Evolutionary conservation across 2,888 invertebrate species (phyloP), one percentile per base, ranked within the genome.

Genomic region (Plutella xylostella): DNA sequence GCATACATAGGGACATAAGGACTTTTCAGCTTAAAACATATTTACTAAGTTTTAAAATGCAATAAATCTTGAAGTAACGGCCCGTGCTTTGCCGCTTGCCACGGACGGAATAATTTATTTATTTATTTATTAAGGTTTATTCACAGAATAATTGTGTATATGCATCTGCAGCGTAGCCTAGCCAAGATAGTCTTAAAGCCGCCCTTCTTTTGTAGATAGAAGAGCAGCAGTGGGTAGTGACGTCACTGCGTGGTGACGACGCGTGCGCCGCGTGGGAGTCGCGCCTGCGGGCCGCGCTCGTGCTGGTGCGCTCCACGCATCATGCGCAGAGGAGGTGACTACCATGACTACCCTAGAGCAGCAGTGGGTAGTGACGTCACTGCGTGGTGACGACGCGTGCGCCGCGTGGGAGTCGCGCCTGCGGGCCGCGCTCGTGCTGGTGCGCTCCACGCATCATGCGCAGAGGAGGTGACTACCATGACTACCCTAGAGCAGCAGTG

Each of bases 391-490:
- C 53, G 22, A 65, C 48, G 64, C 66, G 20, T 59, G 69, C 54
- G 57, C 55, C 2, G 57, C 65, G 44, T 78, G 79, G 77, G 75
- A 71, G 49, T 49, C 63, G 49, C 65, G 76, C 4, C 61, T 80
- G 54, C 62, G 72, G 15, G 55, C 63, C 34, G 78, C 77, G 28
- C 57, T 66, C 15, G 43, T 54, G 1, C 58, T 75, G n/a, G 52
- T 68, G 35, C 61, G 68, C 2, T 65, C 72, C 47, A 72, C 78
- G 33, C 69, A 73, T 49, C 76, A 74, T 48, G 79, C 78, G 3
- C 82, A 82, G 47, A 69, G 80, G 54, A 74, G 82, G 82, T 79
- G n/a, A n/a, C n/a, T n/a, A n/a, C n/a, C n/a, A n/a, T n/a, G n/a
- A n/a, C n/a, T n/a, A n/a, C n/a, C n/a, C n/a, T n/a, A n/a, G 82